phyloP scores from a whole-genome alignment of 2,797 vertebrate species.

The Scyliorhinus canicula region DNA sequence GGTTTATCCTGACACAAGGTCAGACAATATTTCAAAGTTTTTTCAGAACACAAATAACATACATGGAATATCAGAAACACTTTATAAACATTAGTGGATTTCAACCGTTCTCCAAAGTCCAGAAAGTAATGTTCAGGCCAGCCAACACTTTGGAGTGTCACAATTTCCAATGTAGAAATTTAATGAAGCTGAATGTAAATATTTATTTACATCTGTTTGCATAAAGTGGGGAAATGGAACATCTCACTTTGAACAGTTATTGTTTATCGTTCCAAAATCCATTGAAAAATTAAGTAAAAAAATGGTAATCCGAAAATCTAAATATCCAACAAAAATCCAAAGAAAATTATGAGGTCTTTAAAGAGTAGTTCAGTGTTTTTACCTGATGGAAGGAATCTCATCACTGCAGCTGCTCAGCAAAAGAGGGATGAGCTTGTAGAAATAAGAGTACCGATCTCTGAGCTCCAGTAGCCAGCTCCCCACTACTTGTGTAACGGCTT shows the following conservation, averaged over 20 bases:
- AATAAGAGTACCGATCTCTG: constrained; percentile 85
- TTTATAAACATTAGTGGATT: background rate
- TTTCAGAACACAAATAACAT: background rate
- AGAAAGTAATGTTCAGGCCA: background rate
- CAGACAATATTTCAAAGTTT: too few relatives aligned
- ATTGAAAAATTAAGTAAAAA: background rate
- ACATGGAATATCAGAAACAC: background rate
- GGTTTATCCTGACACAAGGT: background rate
- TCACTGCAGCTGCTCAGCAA: constrained; percentile 76
- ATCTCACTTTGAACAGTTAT: background rate
- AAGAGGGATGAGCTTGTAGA: constrained; percentile 84
- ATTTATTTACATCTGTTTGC: background rate
- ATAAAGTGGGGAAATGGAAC: background rate
- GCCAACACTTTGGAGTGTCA: background rate
- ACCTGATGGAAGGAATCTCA: constrained; percentile 80
- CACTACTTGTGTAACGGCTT: constrained; percentile 68
- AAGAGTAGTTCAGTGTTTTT: constrained; percentile 31
- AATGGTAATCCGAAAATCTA: background rate
- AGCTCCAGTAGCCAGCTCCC: constrained; percentile 81
- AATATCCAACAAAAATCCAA: background rate
- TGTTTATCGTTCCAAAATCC: background rate
- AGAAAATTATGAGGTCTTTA: background rate
- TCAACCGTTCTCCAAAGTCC: background rate
- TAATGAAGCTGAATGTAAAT: background rate
- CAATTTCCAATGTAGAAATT: background rate